Conservation (phyloP, 92 coral and sea anemone species). For the Umimayanthus kanabou region DNA sequence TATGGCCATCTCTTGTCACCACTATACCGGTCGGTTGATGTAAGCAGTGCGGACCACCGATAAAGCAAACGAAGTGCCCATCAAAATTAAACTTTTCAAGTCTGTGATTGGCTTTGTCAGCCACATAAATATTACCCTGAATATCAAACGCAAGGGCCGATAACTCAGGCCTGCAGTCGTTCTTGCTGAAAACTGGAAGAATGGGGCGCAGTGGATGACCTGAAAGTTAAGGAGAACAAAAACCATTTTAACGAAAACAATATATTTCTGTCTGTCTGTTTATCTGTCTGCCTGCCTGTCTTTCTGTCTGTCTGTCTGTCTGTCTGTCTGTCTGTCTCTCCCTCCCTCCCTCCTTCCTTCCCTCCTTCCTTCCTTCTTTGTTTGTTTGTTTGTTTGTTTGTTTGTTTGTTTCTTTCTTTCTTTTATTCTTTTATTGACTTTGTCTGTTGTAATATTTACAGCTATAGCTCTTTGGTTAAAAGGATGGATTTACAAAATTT, state of each 20-base stretch:
- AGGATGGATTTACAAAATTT: too few species aligned
- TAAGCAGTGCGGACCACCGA: constrained; percentile 80
- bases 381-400: too few species aligned
- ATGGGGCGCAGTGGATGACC: constrained; percentile 85
- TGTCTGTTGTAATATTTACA: too few species aligned
- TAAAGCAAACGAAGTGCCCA: constrained; percentile 81
- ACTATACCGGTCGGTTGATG: constrained; percentile 78
- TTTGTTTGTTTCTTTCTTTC: too few species aligned
- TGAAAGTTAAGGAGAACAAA: constrained; percentile 16
- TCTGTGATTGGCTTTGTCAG: constrained; percentile 89
- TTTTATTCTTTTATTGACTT: too few species aligned
- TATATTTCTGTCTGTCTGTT: neutral
- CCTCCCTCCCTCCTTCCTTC: too few species aligned
- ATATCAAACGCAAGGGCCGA: constrained; percentile 74
- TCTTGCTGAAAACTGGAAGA: constrained; percentile 84
- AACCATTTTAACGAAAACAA: neutral
- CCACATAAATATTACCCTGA: constrained; percentile 70
- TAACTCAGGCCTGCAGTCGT: constrained; percentile 87
- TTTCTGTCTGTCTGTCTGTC: too few species aligned
- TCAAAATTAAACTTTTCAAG: constrained; percentile 82
- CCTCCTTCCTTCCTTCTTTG: too few species aligned
- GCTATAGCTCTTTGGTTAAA: too few species aligned
- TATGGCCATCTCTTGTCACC: constrained; percentile 81
- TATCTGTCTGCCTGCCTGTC: too few species aligned
- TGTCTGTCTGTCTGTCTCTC: too few species aligned